These are phyloP conservation scores for Narcine bancroftii DNA, from an alignment of 2,113 vertebrate genomes.

Conservation along the genomic window DNA sequence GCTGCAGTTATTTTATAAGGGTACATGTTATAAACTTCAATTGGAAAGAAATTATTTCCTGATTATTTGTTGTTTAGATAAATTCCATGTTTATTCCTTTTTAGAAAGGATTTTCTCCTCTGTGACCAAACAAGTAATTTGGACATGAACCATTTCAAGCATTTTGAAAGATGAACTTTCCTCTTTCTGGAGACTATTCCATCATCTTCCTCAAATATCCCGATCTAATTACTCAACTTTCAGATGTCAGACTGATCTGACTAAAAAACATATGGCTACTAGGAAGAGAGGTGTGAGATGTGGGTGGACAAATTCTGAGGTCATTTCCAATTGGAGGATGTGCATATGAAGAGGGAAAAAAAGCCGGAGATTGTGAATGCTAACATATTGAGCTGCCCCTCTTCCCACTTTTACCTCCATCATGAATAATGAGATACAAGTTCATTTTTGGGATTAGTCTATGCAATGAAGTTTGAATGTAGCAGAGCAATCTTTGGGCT, in stretches of 20 bases:
- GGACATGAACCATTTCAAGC: neutral
- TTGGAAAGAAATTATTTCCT: neutral
- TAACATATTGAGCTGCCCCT: neutral
- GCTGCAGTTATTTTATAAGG: neutral
- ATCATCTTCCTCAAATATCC: neutral
- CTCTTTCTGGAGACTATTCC: neutral
- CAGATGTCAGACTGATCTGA: neutral
- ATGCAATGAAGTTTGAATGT: neutral
- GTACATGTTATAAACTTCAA: neutral
- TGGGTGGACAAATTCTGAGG: neutral
- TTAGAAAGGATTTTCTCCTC: neutral
- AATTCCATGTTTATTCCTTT: neutral
- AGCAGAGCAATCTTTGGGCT: no score
- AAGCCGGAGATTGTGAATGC: neutral
- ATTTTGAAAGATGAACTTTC: conserved; percentile 5
- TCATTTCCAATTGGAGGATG: neutral
- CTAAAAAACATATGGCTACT: neutral
- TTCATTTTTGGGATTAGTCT: neutral
- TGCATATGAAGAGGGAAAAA: neutral
- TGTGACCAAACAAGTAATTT: neutral
- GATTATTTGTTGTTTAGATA: neutral
- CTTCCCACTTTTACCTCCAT: no score
- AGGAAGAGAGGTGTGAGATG: neutral
- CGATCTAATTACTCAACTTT: neutral
- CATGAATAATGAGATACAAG: neutral